These are phyloP conservation scores for Cebus imitator DNA, from an alignment of 2,113 vertebrate genomes.

Conservation along the genomic window DNA sequence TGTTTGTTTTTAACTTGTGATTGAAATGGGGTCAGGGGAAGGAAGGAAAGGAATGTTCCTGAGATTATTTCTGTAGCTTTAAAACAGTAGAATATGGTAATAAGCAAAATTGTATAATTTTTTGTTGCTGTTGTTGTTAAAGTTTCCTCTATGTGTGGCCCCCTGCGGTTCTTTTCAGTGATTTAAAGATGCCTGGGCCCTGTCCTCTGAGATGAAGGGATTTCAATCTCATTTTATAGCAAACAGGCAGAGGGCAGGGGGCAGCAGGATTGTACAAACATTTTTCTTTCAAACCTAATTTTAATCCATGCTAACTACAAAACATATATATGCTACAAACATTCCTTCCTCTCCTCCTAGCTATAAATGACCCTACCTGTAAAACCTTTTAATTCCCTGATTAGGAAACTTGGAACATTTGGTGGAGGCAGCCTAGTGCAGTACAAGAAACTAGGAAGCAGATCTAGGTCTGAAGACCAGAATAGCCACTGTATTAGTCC, in stretches of 20 bases:
- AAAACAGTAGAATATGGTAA: neutral
- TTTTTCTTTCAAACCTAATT: constrained; percentile 14
- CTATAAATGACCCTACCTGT: neutral
- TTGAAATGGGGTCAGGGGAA: neutral
- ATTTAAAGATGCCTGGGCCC: neutral
- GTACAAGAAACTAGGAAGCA: neutral
- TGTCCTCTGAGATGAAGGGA: neutral
- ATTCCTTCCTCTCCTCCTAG: neutral
- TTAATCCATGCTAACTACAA: constrained; percentile 27
- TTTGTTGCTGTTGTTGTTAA: neutral
- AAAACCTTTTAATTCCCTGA: neutral
- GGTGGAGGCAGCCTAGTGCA: neutral
- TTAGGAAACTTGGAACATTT: neutral
- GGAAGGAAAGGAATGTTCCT: neutral
- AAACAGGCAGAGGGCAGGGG: neutral
- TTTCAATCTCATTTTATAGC: neutral
- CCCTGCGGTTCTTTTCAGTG: neutral
- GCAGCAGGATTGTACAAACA: neutral
- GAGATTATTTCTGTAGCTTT: neutral
- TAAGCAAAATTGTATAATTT: neutral
- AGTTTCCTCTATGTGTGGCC: neutral
- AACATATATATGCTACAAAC: neutral
- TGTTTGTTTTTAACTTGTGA: neutral
- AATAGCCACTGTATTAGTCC: neutral
- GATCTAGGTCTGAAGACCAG: neutral